phyloP scores from a whole-genome alignment of 2,113 vertebrate species.

The Neolamprologus caudopunctatus region DNA sequence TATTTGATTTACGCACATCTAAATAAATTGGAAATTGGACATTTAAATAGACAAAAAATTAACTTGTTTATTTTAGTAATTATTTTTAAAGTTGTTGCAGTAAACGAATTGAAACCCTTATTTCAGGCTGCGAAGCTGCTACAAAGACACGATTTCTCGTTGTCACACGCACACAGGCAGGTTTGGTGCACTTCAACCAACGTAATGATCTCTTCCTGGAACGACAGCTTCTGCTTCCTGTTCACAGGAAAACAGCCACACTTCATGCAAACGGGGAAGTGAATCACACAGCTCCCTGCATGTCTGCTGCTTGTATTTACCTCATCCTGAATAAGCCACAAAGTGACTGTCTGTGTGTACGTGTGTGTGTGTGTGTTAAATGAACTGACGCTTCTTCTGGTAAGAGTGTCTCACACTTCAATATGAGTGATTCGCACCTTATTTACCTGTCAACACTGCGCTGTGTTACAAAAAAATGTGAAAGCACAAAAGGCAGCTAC shows the following conservation, averaged over 20 bases:
- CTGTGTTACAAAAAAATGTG: not conserved
- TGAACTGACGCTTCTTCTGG: not conserved
- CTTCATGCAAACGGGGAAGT: conserved; percentile 30
- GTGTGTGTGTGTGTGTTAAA: not conserved
- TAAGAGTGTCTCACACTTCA: not conserved
- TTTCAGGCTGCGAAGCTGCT: not conserved
- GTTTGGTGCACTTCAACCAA: not conserved
- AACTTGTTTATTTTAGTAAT: not conserved
- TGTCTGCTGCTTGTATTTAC: not conserved
- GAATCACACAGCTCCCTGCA: conserved; percentile 11
- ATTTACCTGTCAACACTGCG: not conserved
- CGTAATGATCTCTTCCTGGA: conserved; percentile 41
- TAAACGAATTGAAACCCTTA: not conserved
- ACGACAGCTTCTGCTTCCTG: conserved; percentile 36
- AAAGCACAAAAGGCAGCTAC: not conserved
- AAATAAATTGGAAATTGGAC: not conserved
- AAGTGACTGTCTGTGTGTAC: not conserved
- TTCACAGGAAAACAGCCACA: conserved; percentile 37
- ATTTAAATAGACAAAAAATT: rapidly evolving
- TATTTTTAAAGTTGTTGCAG: not conserved
- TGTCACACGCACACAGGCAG: not conserved
- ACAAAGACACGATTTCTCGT: not conserved
- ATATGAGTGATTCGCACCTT: not conserved
- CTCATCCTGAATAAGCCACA: not conserved
- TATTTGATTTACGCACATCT: not conserved